These are phyloP conservation scores for Lycophotia porphyrea DNA, from an alignment of 2,888 invertebrate genomes.

Conservation along the genomic window DNA sequence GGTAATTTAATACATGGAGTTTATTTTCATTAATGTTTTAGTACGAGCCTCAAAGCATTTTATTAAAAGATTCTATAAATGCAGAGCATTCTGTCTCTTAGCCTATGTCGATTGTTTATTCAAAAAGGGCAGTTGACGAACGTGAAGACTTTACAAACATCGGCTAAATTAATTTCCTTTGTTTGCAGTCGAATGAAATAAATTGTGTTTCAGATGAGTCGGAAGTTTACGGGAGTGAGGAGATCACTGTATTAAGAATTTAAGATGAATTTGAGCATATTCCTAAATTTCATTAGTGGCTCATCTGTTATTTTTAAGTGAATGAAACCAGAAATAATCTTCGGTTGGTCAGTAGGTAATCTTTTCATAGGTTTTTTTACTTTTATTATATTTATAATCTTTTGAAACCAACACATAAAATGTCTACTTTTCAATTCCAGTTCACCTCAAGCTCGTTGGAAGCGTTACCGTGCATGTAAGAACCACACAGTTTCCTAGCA, in stretches of 20 bases:
- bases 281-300: not conserved
- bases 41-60: not conserved
- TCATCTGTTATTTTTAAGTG: not conserved
- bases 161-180: constrained; percentile 50
- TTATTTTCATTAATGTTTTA: not conserved
- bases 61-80: constrained; percentile 14
- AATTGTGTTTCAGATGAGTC: constrained; percentile 5
- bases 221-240: not conserved
- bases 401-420: not conserved
- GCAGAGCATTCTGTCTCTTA: constrained; percentile 11
- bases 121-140: constrained; percentile 44
- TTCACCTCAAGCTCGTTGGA: not conserved
- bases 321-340: not conserved
- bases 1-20: not conserved
- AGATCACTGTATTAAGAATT: not conserved
- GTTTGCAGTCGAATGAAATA: constrained; percentile 39
- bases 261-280: not conserved
- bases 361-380: not conserved
- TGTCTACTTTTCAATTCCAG: not conserved
- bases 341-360: not conserved
- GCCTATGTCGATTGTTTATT: constrained; percentile 50
- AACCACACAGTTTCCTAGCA: not conserved
- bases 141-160: constrained; percentile 46
- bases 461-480: not conserved
- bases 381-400: no score